A percentile compares a stretch with the other conserved stretches of the same genome.
phyloP scores from a whole-genome alignment of 2,888 invertebrate species.

The Eilema depressum region DNA sequence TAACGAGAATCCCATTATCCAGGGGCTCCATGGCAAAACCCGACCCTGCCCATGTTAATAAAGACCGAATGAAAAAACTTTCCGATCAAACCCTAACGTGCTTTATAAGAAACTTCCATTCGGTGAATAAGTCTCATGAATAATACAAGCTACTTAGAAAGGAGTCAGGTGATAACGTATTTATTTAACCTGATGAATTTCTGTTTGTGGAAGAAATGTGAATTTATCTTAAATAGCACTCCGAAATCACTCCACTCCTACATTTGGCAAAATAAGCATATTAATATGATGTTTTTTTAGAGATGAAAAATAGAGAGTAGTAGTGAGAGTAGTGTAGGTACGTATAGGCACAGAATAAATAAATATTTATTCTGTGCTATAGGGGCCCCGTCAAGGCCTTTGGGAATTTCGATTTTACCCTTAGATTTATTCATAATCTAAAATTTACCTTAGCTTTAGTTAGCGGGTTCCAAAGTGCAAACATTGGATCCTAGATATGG shows the following conservation, averaged over 20 bases:
- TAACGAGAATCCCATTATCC: too few relatives aligned
- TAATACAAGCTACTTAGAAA: conserved; percentile 3
- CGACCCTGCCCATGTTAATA: background rate
- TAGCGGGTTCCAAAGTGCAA: too few relatives aligned
- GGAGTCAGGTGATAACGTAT: background rate
- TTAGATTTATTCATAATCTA: too few relatives aligned
- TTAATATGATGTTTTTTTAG: background rate
- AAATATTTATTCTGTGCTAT: too few relatives aligned
- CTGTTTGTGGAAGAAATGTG: background rate
- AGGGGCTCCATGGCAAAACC: background rate
- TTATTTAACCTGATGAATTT: background rate
- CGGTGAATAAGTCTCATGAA: background rate
- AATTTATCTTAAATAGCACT: background rate
- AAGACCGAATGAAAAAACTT: background rate
- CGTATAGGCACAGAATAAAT: too few relatives aligned
- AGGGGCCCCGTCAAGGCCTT: too few relatives aligned
- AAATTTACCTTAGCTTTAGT: too few relatives aligned
- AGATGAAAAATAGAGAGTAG: too few relatives aligned
- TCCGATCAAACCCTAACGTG: background rate
- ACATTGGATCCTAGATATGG: too few relatives aligned
- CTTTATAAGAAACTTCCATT: conserved; percentile 1
- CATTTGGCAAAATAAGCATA: background rate
- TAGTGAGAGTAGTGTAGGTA: too few relatives aligned
- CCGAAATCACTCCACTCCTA: background rate
- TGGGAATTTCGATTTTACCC: too few relatives aligned